Evolutionary conservation across 1,140 invertebrate genomes (phyloP), one percentile per base, ranked within the genome.

Genomic region (Coelopa frigida): DNA sequence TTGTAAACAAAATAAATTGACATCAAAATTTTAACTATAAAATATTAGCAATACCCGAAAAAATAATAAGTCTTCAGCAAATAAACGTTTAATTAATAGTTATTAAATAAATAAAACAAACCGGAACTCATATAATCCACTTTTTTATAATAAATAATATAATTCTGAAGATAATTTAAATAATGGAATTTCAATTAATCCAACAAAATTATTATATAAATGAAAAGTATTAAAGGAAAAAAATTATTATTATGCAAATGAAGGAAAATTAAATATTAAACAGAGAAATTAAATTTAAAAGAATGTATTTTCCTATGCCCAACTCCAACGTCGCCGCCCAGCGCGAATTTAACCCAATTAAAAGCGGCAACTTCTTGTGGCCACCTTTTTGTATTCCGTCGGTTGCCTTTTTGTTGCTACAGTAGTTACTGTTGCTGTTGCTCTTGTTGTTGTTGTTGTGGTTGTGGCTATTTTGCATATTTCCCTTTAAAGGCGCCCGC

Each of bases 61-160:
- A 29, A 29, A 29, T 29, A 29, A 29, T 10, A 29, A 29, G 8
- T 10, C 7, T 20, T 20, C 20, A 40, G 15, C 21, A 23, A 26
- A 26, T 26, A 42, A 23, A 26, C 14, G 29, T 20, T 20, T 20
- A 40, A 42, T 24, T 14, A 42, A 26, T 5, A 42, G 12, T 14
- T 14, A 42, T 26, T 14, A 42, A 42, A 8, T 5, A 24, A 24
- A 42, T 14, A 42, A 11, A 42, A 42, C 29, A 24, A 42, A 42
- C 8, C 14, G 14, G 14, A 10, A 29, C 14, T 10, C 14, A 29
- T 10, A 29, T 29, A 29, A 29, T 29, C 8, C 8, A 29, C n/a
- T n/a, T n/a, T n/a, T n/a, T n/a, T 29, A 29, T 10, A 42, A 23
- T 26, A 42, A 42, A 42, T 14, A 24, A 26, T 23, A 42, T 42